These are phyloP conservation scores for Zenarchopterus dispar DNA, from an alignment of 2,797 vertebrate species.

Conservation along the genomic window DNA sequence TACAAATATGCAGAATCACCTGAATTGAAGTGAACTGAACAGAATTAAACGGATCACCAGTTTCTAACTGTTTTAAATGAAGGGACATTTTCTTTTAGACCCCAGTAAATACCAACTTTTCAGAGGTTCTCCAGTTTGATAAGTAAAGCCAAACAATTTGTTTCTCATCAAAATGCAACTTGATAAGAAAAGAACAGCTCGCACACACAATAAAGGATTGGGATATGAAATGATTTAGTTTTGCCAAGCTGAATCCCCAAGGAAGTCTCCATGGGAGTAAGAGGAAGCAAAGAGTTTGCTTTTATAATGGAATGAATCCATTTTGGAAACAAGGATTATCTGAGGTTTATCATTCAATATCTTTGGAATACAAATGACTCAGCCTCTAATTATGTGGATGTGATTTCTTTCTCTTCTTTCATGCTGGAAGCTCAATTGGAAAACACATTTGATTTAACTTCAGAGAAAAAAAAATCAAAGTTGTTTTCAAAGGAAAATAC, in stretches of 20 bases:
- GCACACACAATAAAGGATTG: neutral
- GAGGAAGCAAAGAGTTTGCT: conserved; percentile 22
- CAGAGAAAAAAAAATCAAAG: neutral
- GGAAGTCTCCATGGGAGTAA: conserved; percentile 1
- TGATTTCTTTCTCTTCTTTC: neutral
- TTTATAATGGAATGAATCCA: conserved; percentile 26
- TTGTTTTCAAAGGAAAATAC: conserved; percentile 12
- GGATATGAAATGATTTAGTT: neutral
- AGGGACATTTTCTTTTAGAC: conserved; percentile 28
- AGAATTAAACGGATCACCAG: no score
- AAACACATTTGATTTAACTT: conserved; percentile 4
- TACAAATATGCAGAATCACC: no score
- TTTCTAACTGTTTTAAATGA: no score
- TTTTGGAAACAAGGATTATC: conserved; percentile 38
- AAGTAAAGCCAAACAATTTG: neutral
- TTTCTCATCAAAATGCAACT: conserved; percentile 10
- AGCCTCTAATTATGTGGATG: conserved; percentile 6
- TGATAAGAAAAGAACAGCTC: conserved; percentile 21
- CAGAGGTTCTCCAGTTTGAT: conserved; percentile 14
- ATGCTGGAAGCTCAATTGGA: conserved; percentile 20
- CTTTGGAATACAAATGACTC: conserved; percentile 32
- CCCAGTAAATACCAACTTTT: conserved; percentile 17
- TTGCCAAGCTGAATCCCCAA: neutral
- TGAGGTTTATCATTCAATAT: conserved; percentile 40
- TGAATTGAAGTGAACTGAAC: no score